Evolutionary conservation across 2,888 invertebrate species (phyloP).

Genomic region (Scaptomyza caliginosa): DNA sequence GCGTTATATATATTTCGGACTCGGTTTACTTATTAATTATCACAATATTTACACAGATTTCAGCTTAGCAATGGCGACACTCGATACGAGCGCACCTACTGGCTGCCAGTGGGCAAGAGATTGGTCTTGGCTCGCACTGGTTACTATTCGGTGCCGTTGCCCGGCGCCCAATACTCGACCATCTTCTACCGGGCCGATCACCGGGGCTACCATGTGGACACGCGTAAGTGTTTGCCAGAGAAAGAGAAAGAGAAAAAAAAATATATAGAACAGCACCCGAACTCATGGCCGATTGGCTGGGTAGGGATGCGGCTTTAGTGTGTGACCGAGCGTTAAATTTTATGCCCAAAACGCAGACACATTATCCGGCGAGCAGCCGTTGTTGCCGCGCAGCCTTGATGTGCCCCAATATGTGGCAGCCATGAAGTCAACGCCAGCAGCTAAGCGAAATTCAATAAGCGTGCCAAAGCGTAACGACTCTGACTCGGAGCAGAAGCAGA

Average conservation of each 20-base stretch:
- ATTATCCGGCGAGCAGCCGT: slow-evolving; percentile 64
- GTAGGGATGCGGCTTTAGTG: slow-evolving; percentile 3
- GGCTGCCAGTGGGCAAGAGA: slow-evolving; percentile 61
- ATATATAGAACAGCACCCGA: neutral
- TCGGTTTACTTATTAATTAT: neutral
- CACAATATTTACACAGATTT: slow-evolving; percentile 57
- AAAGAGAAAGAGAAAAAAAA: neutral
- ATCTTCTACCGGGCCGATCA: slow-evolving; percentile 81
- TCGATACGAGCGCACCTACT: slow-evolving; percentile 80
- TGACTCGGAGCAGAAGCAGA: slow-evolving; percentile 12
- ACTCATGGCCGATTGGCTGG: neutral
- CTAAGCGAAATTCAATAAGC: slow-evolving; percentile 73
- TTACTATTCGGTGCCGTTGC: slow-evolving; percentile 77
- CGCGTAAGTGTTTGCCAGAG: slow-evolving; percentile 50
- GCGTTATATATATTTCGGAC: too few relatives aligned
- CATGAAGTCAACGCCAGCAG: slow-evolving; percentile 29
- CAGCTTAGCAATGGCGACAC: slow-evolving; percentile 77
- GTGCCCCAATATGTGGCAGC: slow-evolving; percentile 46
- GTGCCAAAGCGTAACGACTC: slow-evolving; percentile 61
- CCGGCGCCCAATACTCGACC: slow-evolving; percentile 70
- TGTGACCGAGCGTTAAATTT: slow-evolving; percentile 56
- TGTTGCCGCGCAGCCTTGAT: slow-evolving; percentile 68
- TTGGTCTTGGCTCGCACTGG: slow-evolving; percentile 75
- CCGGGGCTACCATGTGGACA: slow-evolving; percentile 73
- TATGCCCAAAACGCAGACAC: slow-evolving; percentile 66